Base-by-base conservation (phyloP, 1,140 invertebrate species). In the Drosophila parabipectinata region DNA sequence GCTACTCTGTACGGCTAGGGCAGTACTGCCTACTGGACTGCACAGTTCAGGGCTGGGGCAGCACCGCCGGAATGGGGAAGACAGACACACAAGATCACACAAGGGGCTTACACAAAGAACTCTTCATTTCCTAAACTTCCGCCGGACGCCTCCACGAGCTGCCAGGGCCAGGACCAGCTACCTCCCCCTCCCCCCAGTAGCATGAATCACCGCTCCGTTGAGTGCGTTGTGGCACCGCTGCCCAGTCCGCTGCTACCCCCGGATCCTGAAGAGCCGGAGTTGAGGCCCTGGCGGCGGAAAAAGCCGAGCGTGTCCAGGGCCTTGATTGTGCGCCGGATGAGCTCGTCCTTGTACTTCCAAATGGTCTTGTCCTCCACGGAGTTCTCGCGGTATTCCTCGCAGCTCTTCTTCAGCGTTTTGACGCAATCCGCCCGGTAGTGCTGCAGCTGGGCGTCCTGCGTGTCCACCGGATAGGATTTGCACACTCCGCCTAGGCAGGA, bases 381-480 rank as follows among this genome's bases (percentile, higher is more conserved):
- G 72, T 96, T 95, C 80, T 96, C 95, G 21, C 96, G 93, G 90
- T 96, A 98, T 78, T 97, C 95, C 14, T 95, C 94, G 92, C 97
- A 98, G 28, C 94, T 93, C 92, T 98, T 98, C 92, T 97, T 97
- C 71, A 98, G 92, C 10, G 97, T 97, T 61, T 95, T 97, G 9
- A 98, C 97, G 92, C 98, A 99, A 84, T 98, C 97, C 9, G 96
- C 96, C 28, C 98, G 94, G 92, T 98, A 99, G 91, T 99, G 98
- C 90, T 98, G 97, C 76, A 99, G 92, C 72, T 98, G 96, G 6
- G 98, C 98, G 72, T 97, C 95, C 48, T 94, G 93, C 1, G 95
- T 96, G 68, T 96, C 95, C 61, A 98, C 95, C 8, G 96, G 94
- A 92, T 97, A 98, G 21, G 96, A 97, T 14, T 96, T 97, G 91